These are phyloP conservation scores for Pluvianellus socialis DNA, from an alignment of 2,113 vertebrate species.

Conservation along the genomic window DNA sequence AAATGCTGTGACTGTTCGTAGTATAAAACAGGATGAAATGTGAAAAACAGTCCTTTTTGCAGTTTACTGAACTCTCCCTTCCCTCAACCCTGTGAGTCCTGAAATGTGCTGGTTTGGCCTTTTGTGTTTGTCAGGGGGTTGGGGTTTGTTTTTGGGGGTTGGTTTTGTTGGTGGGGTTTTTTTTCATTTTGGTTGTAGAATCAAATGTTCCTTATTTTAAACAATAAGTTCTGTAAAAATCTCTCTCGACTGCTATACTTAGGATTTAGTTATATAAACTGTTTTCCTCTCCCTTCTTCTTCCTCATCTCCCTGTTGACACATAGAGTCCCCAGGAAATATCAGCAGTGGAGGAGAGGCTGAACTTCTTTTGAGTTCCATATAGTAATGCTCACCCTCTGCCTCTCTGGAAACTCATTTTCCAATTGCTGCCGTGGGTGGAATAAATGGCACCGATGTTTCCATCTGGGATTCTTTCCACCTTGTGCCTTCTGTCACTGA, in stretches of 20 bases:
- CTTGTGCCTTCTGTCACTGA: slow-evolving; percentile 30
- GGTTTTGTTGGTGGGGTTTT: too few species aligned
- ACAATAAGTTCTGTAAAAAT: slow-evolving; percentile 14
- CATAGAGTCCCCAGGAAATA: background rate
- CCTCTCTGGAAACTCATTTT: slow-evolving; percentile 36
- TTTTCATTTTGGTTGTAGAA: background rate
- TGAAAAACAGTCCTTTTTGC: background rate
- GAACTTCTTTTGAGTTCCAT: background rate
- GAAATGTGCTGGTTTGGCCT: background rate
- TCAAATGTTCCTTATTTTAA: background rate
- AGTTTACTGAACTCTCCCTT: background rate
- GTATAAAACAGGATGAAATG: background rate
- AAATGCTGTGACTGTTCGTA: background rate
- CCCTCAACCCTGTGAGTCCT: background rate
- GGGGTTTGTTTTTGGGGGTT: background rate
- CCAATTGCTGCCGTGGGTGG: background rate
- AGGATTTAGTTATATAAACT: slow-evolving; percentile 49
- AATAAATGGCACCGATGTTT: slow-evolving; percentile 21
- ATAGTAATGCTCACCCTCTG: background rate
- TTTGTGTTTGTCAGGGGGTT: background rate
- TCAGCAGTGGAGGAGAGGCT: slow-evolving; percentile 5
- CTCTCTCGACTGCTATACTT: slow-evolving; percentile 21
- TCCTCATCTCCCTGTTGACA: slow-evolving; percentile 8
- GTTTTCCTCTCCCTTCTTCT: slow-evolving; percentile 35
- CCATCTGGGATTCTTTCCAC: slow-evolving; percentile 35